Evolutionary conservation across 2,797 vertebrate genomes (phyloP).

Genomic region (Syngnathus acus): DNA sequence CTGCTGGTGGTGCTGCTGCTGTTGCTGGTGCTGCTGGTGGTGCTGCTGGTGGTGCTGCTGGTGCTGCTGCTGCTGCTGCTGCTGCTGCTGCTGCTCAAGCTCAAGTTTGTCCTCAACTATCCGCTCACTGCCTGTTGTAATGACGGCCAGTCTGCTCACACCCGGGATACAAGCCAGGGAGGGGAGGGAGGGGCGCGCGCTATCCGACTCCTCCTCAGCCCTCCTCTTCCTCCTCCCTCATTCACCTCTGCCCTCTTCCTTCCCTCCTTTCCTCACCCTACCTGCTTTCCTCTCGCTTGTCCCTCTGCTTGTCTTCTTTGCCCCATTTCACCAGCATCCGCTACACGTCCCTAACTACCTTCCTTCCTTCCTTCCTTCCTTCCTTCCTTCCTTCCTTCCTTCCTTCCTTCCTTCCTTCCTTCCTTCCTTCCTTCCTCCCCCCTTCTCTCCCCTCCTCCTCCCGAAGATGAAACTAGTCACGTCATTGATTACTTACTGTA

Average conservation of each 20-base stretch:
- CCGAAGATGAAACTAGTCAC: too few relatives aligned
- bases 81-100: too few relatives aligned
- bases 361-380: not conserved
- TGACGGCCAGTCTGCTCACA: not conserved
- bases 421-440: not conserved
- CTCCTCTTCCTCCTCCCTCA: not conserved
- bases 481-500: not conserved
- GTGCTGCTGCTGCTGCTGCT: too few relatives aligned
- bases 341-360: not conserved
- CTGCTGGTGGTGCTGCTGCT: too few relatives aligned
- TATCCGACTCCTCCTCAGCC: constrained; percentile 13
- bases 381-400: too few relatives aligned
- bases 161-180: constrained; percentile 4
- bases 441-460: not conserved
- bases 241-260: not conserved
- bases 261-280: constrained; percentile 1
- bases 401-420: too few relatives aligned
- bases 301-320: not conserved
- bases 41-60: too few relatives aligned
- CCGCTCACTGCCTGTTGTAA: not conserved
- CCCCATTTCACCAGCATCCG: not conserved
- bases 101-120: not conserved
- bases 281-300: not conserved
- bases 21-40: too few relatives aligned
- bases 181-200: constrained; percentile 36